Percentiles rank a stretch among this genome's conserved stretches.
phyloP scores from a whole-genome alignment of 2,113 vertebrate genomes.

The Cheirogaleus medius region DNA sequence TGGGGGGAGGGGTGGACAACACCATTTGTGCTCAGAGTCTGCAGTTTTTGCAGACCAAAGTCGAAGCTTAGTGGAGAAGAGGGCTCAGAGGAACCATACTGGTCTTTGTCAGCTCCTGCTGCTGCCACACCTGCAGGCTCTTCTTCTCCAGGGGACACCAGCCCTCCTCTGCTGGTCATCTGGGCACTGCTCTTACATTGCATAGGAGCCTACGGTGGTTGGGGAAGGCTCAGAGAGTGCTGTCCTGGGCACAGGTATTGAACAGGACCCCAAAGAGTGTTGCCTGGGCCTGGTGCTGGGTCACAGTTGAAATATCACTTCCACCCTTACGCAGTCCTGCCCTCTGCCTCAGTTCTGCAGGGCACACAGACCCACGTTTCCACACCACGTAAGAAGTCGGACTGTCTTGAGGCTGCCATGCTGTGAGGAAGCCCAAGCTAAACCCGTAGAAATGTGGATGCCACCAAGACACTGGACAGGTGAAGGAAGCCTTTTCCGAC shows the following conservation, averaged over 20 bases:
- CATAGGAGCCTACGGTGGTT: no score
- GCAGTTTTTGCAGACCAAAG: not conserved
- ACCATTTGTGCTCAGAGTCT: not conserved
- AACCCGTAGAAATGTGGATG: accelerated
- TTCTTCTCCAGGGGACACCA: not conserved
- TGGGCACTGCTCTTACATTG: not conserved
- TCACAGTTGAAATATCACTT: not conserved
- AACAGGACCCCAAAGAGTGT: no score
- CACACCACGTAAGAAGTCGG: not conserved
- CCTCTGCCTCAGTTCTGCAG: not conserved
- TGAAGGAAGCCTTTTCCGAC: not conserved
- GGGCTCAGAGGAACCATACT: not conserved
- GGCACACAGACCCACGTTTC: not conserved
- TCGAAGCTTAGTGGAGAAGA: not conserved
- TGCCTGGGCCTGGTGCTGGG: not conserved
- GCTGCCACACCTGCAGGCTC: no score
- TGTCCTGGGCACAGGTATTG: not conserved
- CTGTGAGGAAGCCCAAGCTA: not conserved
- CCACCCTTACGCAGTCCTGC: not conserved
- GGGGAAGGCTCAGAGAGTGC: not conserved
- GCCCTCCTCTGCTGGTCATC: not conserved
- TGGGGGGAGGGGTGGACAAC: not conserved
- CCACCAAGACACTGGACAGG: not conserved
- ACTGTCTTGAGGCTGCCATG: not conserved
- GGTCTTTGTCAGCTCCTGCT: not conserved